Percentiles rank a stretch among this genome's conserved stretches.
These are phyloP conservation scores for Odontomachus brunneus DNA, from an alignment of 1,140 invertebrate genomes.

Conservation along the genomic window DNA sequence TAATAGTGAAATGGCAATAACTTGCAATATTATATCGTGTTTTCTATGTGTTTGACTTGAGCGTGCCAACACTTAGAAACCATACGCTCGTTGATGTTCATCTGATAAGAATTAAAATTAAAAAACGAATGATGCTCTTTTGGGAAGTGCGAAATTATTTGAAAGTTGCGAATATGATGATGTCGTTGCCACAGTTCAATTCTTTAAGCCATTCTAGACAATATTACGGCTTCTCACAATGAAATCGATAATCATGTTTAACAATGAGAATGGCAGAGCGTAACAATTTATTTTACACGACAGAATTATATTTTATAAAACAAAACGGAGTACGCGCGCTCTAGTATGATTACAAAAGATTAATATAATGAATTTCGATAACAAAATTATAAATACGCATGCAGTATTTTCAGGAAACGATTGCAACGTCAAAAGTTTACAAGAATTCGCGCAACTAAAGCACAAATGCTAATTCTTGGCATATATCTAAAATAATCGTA, in stretches of 20 bases:
- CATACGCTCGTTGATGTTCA: slow-evolving; percentile 1
- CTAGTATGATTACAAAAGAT: background rate
- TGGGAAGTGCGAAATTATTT: background rate
- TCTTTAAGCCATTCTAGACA: slow-evolving; percentile 17
- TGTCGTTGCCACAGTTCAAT: slow-evolving; percentile 2
- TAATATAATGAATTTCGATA: slow-evolving; percentile 17
- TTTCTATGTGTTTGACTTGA: background rate
- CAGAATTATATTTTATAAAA: slow-evolving; percentile 39
- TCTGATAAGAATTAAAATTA: background rate
- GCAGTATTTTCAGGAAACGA: background rate
- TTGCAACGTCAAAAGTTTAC: background rate
- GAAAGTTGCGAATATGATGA: slow-evolving; percentile 9
- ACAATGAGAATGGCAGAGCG: slow-evolving; percentile 42
- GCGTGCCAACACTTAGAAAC: background rate
- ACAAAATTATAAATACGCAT: slow-evolving; percentile 29
- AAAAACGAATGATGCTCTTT: background rate
- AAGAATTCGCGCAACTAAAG: background rate
- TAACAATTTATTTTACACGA: background rate
- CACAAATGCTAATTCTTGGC: background rate
- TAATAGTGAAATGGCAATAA: background rate
- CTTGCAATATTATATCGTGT: background rate
- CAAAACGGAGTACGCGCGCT: slow-evolving; percentile 9
- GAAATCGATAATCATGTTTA: slow-evolving; percentile 26
- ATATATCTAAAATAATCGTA: background rate
- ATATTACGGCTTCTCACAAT: background rate